Evolutionary conservation across 2,888 invertebrate species (phyloP), one percentile per base, ranked within the genome.

Genomic region (Opisthograptis luteolata): DNA sequence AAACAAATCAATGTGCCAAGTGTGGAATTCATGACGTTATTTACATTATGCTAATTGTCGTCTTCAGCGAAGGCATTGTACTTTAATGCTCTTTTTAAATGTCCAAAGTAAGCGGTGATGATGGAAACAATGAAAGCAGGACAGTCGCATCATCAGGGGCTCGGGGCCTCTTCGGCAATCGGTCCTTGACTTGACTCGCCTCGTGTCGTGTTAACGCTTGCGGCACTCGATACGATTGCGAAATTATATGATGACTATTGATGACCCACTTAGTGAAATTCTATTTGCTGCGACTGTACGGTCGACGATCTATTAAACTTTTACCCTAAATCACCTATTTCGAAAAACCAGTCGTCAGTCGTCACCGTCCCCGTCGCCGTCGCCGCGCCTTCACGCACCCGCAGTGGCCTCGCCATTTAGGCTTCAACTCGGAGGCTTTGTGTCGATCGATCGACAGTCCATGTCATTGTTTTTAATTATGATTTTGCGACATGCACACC

Each of bases 191-290:
- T 88, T 87, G 88, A 87, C 81, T 87, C 66, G 84, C 76, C 80
- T 81, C 81, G 82, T 85, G 86, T 81, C 87, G 86, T 87, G 86
- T 87, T 84, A 76, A 84, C 81, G 84, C 84, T 87, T 85, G 85
- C 86, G 78, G 85, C 85, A 86, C 80, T 87, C 86, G 81, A 84
- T 87, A 85, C 36, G 32, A n/a, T 49, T 49, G 43, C 43, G 43
- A 90, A 88, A 90, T 88, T 82, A 79, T 86, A 82, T 85, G 84
- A 87, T 85, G 89, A 84, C 88, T 88, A 86, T 81, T 85, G 84
- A 87, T 85, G 89, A 84, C 88, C 88, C 79, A 88, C 85, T 88
- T 87, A 77, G 79, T 66, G 74, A 83, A 84, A 84, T 88, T 87
- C 86, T 76, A 85, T 87, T 82, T 77, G 72, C 73, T 76, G 76